Evolutionary conservation across 1,140 invertebrate genomes (phyloP).

Genomic region (Lerema accius): DNA sequence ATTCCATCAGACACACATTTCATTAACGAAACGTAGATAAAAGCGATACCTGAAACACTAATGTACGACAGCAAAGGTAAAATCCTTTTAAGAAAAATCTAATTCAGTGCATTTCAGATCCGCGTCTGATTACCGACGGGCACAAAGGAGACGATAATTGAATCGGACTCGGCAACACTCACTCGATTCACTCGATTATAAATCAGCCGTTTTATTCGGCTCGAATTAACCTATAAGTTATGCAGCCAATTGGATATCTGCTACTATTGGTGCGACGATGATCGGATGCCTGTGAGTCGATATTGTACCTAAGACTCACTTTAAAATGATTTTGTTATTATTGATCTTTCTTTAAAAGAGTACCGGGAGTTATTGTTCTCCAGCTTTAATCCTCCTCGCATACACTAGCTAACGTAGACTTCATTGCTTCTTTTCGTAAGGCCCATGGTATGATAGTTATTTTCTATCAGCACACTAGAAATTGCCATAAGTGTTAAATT

Average conservation of each 20-base stretch:
- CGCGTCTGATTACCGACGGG: constrained; percentile 29
- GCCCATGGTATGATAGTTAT: too few species aligned
- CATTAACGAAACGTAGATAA: constrained; percentile 31
- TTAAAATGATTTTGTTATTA: too few species aligned
- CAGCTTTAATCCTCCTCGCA: too few species aligned
- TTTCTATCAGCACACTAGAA: too few species aligned
- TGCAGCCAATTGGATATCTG: constrained; percentile 20
- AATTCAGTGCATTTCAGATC: constrained; percentile 31
- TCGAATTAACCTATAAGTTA: constrained; percentile 32
- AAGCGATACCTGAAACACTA: constrained; percentile 34
- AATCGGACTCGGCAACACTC: constrained; percentile 29
- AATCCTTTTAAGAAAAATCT: constrained; percentile 37
- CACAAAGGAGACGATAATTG: constrained; percentile 34
- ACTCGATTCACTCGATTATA: constrained; percentile 35
- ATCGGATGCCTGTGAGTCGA: constrained; percentile 3
- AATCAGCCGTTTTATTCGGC: constrained; percentile 32
- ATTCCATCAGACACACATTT: constrained; percentile 32
- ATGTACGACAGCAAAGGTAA: constrained; percentile 28
- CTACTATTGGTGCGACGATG: not conserved
- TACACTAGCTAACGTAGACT: too few species aligned
- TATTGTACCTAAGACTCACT: not conserved
- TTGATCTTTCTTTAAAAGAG: too few species aligned
- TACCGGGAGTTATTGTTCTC: too few species aligned
- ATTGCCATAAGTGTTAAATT: too few species aligned
- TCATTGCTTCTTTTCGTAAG: too few species aligned